Percentiles rank a stretch among this genome's conserved stretches.
Conservation (phyloP, 2,888 invertebrate species). For the Parnassius mnemosyne region DNA sequence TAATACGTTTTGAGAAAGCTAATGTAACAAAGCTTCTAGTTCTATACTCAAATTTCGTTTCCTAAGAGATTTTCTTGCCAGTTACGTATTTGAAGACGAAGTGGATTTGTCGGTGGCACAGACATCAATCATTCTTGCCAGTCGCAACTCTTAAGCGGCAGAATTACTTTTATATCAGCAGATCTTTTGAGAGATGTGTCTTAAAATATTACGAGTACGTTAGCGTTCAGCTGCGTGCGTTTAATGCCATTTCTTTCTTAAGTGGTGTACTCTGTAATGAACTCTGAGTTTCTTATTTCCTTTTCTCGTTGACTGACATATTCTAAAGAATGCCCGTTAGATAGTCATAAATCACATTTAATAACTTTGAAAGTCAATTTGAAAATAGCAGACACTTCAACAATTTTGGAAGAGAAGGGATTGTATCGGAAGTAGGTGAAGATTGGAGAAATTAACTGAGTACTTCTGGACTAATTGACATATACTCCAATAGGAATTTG, state of each 20-base stretch:
- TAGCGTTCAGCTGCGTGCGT: constrained; percentile 38
- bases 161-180: constrained; percentile 70
- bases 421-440: too few species aligned
- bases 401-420: too few species aligned
- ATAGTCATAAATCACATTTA: constrained; percentile 1
- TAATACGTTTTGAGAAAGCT: background rate
- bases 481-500: too few species aligned
- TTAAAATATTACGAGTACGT: constrained; percentile 65
- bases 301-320: constrained; percentile 39
- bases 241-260: constrained; percentile 33
- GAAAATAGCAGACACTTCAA: too few species aligned
- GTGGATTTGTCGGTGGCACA: constrained; percentile 64
- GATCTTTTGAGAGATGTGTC: constrained; percentile 54
- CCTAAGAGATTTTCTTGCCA: constrained; percentile 30
- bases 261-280: constrained; percentile 35
- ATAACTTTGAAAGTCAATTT: too few species aligned
- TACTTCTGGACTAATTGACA: too few species aligned
- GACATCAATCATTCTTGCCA: constrained; percentile 70
- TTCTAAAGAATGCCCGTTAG: constrained; percentile 9
- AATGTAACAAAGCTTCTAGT: background rate
- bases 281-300: constrained; percentile 38
- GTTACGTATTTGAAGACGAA: constrained; percentile 47
- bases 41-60: constrained; percentile 2
- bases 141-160: constrained; percentile 62
- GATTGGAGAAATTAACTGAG: too few species aligned